phyloP scores from a whole-genome alignment of 2,888 invertebrate genomes.

The Dolichopus griseipennis region DNA sequence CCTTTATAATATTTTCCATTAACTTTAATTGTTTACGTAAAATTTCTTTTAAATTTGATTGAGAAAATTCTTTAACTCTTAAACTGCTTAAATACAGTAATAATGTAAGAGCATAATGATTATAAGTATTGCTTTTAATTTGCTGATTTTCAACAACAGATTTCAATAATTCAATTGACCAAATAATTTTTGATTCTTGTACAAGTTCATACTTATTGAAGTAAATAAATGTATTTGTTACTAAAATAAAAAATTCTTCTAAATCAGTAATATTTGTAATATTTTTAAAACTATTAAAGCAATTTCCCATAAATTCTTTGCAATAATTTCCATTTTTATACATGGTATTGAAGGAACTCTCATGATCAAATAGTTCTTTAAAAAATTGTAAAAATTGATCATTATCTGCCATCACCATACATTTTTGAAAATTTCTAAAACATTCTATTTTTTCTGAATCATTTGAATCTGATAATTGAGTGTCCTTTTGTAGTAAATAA shows the following conservation, averaged over 20 bases:
- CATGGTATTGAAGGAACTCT: background rate
- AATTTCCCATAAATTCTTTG: background rate
- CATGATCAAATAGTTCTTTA: background rate
- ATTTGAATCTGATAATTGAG: background rate
- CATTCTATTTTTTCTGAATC: background rate
- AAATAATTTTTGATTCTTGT: background rate
- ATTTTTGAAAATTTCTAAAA: background rate
- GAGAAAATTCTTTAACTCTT: background rate
- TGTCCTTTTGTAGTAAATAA: background rate
- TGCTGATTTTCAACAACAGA: background rate
- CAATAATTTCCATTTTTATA: background rate
- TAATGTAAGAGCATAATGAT: background rate
- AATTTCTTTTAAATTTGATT: background rate
- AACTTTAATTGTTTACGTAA: background rate
- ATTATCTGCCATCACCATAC: background rate
- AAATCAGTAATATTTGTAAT: background rate
- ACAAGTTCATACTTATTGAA: background rate
- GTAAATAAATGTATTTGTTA: background rate
- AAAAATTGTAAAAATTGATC: background rate
- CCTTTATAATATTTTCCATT: background rate
- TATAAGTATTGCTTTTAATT: background rate
- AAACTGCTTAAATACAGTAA: background rate
- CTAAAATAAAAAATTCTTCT: background rate
- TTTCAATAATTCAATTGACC: background rate
- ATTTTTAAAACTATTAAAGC: background rate